These are phyloP conservation scores for Ceyx melanurus DNA, from an alignment of 2,113 vertebrate genomes.

Conservation along the genomic window DNA sequence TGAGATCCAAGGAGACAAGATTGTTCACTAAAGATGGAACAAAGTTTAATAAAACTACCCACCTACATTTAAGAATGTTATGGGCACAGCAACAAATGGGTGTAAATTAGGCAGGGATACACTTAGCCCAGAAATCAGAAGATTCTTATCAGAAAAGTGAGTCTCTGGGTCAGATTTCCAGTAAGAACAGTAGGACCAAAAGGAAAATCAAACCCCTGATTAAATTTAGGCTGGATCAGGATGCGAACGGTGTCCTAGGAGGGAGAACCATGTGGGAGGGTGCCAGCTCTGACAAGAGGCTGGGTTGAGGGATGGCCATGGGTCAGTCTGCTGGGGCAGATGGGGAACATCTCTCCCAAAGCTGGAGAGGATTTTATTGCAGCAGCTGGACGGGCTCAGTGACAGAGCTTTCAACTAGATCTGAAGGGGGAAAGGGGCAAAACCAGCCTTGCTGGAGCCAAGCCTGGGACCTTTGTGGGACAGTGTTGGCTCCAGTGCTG, in stretches of 20 bases:
- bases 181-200: neutral
- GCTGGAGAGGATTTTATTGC: no score
- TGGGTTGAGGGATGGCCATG: neutral
- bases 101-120: neutral
- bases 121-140: neutral
- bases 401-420: no score
- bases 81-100: neutral
- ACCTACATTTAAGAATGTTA: neutral
- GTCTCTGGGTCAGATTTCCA: neutral
- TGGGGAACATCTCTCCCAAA: no score
- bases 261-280: neutral
- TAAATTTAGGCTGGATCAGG: neutral
- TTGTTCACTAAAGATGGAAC: neutral
- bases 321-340: no score
- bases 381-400: no score
- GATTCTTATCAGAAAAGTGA: neutral
- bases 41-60: neutral
- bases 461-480: no score
- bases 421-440: no score
- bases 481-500: no score
- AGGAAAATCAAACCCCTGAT: neutral
- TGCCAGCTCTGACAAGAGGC: neutral
- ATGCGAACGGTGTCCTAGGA: neutral
- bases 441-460: no score
- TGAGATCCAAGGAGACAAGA: neutral